Conservation (phyloP, 2,113 vertebrate species). For the Furnarius figulus region DNA sequence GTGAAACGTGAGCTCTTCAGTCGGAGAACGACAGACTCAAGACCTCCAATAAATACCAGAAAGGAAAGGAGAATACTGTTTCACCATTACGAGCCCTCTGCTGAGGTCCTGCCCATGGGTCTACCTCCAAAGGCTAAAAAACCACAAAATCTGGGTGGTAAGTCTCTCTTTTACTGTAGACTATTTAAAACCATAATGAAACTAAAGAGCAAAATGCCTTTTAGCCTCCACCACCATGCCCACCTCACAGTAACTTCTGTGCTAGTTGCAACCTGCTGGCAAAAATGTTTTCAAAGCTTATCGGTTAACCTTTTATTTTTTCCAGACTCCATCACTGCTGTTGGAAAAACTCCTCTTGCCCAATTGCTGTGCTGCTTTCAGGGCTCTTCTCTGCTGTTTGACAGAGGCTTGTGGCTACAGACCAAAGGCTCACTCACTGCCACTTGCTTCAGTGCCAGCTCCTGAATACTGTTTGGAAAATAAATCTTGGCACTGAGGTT, state of each 20-base stretch:
- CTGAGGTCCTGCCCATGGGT: neutral
- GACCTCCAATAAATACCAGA: neutral
- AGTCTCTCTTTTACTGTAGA: neutral
- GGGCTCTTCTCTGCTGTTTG: neutral
- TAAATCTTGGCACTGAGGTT: neutral
- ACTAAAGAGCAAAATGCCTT: neutral
- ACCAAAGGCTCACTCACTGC: rapidly evolving
- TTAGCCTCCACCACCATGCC: neutral
- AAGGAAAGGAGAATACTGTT: neutral
- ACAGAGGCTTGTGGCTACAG: neutral
- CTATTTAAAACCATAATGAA: neutral
- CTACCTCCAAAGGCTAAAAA: neutral
- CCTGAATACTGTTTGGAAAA: neutral
- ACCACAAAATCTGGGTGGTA: neutral
- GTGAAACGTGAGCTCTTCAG: neutral
- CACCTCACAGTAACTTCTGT: neutral
- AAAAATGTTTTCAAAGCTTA: neutral
- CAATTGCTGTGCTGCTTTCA: neutral
- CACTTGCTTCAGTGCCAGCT: neutral
- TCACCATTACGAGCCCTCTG: neutral
- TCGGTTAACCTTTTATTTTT: neutral
- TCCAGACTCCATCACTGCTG: neutral
- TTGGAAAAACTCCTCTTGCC: neutral
- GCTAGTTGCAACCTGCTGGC: neutral
- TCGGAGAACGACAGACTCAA: neutral